Base-by-base conservation (phyloP, 2,888 invertebrate genomes). In the Sericinus montela region DNA sequence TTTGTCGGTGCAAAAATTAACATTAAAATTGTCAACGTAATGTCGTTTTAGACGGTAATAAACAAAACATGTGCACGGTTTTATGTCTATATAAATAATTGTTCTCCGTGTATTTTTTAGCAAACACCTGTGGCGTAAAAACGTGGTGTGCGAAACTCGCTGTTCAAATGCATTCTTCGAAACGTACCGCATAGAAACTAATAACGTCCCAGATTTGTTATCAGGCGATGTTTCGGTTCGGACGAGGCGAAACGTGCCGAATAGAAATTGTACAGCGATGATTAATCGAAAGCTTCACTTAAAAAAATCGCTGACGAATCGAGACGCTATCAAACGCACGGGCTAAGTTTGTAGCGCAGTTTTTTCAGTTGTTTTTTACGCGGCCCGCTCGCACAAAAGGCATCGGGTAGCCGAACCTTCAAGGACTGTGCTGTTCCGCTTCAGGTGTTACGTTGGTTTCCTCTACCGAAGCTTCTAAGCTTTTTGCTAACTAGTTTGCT, bases 301-400 rank as follows among this genome's bases (percentile, higher is more conserved):
- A 73, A 80, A 83, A 19, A 83, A 81, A 75, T 69, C 64, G 75
- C 78, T 80, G 78, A 82, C 79, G 81, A 84, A 80, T 76, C 72
- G 76, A 70, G 67, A 66, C 69, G 68, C 66, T 75, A 76, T 76
- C 74, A 68, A 72, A 69, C 60, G 62, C 68, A 65, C 65, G 62
- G 60, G 65, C 62, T 62, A 56, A 60, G 64, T 69, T 71, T 72
- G 62, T 67, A 63, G 60, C 58, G 64, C 66, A 69, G 55, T 38
- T 46, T 58, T 58, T 75, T 72, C 65, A 63, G 64, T 50, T 50
- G 57, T 72, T 76, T 73, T 75, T 70, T 72, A 58, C 52, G 5
- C 45, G 45, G 50, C 39, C 54, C 59, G 65, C 67, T 67, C 64
- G 62, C 66, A 80, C 77, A 80, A 82, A 77, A 75, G 75, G 59